Conservation (phyloP, 2,888 invertebrate genomes). For the Strigamia transsilvanica region DNA sequence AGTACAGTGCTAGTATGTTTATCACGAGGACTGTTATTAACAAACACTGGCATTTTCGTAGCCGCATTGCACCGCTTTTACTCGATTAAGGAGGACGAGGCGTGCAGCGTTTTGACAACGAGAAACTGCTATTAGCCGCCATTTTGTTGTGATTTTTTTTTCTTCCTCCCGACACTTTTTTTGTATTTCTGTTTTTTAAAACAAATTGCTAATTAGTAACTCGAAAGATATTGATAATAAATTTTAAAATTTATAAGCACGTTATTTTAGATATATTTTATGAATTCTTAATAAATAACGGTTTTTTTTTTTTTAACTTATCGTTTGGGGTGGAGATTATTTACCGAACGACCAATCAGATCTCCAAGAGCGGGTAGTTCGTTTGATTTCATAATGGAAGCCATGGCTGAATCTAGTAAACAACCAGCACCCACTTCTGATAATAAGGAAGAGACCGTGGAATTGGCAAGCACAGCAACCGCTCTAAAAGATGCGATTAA, state of each 20-base stretch:
- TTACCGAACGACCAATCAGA: neutral
- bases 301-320: neutral
- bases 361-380: neutral
- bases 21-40: conserved; percentile 52
- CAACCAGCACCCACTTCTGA: neutral
- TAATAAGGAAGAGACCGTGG: neutral
- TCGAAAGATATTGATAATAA: too few species aligned
- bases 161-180: neutral
- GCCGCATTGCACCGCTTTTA: conserved; percentile 51
- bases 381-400: neutral
- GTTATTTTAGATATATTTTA: too few species aligned
- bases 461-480: neutral
- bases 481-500: neutral
- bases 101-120: neutral
- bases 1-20: conserved; percentile 55
- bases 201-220: neutral
- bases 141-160: neutral
- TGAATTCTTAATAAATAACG: too few species aligned
- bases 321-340: neutral
- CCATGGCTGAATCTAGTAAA: neutral
- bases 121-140: neutral
- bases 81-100: neutral
- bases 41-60: conserved; percentile 55
- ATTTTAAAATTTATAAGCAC: too few species aligned
- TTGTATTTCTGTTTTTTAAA: neutral